Conservation (phyloP, 2,113 vertebrate species). For the Festucalex cinctus region DNA sequence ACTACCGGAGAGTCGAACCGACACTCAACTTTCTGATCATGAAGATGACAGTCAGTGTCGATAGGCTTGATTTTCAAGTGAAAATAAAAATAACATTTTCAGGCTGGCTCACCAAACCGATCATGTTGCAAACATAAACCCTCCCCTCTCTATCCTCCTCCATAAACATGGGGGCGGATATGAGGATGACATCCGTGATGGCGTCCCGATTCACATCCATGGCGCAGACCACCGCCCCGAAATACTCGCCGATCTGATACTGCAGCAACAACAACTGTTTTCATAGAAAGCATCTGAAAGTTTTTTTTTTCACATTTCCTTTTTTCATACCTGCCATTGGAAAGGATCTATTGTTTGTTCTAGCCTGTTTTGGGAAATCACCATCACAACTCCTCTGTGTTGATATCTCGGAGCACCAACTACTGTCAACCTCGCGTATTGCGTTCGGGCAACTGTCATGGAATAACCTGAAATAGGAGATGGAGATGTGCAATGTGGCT, state of each 20-base stretch:
- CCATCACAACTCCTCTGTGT: conserved; percentile 57
- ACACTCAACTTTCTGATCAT: conserved; percentile 31
- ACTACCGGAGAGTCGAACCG: conserved; percentile 16
- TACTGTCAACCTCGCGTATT: not conserved
- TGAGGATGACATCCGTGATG: conserved; percentile 72
- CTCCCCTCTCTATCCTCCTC: conserved; percentile 70
- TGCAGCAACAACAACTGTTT: not conserved
- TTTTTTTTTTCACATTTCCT: not conserved
- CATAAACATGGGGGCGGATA: conserved; percentile 74
- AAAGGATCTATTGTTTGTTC: conserved; percentile 24
- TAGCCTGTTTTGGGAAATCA: rapidly evolving
- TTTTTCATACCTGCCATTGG: conserved; percentile 36
- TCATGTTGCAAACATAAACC: conserved; percentile 71
- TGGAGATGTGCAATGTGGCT: not conserved
- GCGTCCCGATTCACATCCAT: conserved; percentile 65
- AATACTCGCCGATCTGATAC: conserved; percentile 80
- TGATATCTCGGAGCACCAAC: conserved; percentile 66
- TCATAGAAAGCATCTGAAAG: too few species aligned
- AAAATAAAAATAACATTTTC: not conserved
- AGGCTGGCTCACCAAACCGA: conserved; percentile 33
- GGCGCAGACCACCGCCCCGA: conserved; percentile 77
- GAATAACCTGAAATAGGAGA: conserved; percentile 63
- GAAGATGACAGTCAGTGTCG: not conserved
- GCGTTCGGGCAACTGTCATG: conserved; percentile 38
- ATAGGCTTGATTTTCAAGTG: not conserved